Conservation (phyloP, 2,888 invertebrate genomes). For the Zelleria hepariella region DNA sequence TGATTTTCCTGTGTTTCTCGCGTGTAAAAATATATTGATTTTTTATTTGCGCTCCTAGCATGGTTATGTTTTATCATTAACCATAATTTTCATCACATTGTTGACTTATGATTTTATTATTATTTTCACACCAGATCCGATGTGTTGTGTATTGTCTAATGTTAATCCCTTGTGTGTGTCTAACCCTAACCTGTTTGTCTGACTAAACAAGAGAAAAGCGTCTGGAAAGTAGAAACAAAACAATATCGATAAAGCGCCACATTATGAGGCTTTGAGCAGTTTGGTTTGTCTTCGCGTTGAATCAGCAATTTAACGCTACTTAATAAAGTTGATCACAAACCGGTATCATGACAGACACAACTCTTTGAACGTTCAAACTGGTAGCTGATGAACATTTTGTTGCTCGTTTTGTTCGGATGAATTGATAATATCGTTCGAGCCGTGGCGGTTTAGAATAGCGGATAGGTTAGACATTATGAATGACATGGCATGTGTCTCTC, state of each 20-base stretch:
- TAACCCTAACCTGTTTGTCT: constrained; percentile 75
- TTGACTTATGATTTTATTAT: constrained; percentile 40
- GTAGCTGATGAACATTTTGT: not conserved
- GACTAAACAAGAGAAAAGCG: constrained; percentile 52
- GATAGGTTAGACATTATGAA: not conserved
- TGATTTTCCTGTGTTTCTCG: constrained; percentile 69
- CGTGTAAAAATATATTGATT: constrained; percentile 48
- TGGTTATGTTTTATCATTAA: constrained; percentile 47
- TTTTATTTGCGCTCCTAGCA: constrained; percentile 62
- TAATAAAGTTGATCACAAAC: constrained; percentile 33
- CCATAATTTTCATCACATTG: constrained; percentile 29
- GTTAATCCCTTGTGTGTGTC: constrained; percentile 92
- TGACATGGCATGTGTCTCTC: constrained; percentile 31
- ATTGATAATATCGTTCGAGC: not conserved
- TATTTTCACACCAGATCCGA: constrained; percentile 71
- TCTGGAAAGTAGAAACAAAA: constrained; percentile 39
- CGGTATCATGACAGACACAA: constrained; percentile 57
- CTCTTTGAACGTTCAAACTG: not conserved
- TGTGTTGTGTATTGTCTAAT: constrained; percentile 91
- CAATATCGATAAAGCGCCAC: constrained; percentile 31
- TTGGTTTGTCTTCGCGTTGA: constrained; percentile 61
- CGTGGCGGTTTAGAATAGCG: not conserved
- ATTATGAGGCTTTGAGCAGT: constrained; percentile 64
- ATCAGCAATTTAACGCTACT: constrained; percentile 29
- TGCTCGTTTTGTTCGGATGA: constrained; percentile 5